Evolutionary conservation across 2,797 vertebrate genomes (phyloP), one percentile per base, ranked within the genome.

Genomic region (Arnoldichthys spilopterus): DNA sequence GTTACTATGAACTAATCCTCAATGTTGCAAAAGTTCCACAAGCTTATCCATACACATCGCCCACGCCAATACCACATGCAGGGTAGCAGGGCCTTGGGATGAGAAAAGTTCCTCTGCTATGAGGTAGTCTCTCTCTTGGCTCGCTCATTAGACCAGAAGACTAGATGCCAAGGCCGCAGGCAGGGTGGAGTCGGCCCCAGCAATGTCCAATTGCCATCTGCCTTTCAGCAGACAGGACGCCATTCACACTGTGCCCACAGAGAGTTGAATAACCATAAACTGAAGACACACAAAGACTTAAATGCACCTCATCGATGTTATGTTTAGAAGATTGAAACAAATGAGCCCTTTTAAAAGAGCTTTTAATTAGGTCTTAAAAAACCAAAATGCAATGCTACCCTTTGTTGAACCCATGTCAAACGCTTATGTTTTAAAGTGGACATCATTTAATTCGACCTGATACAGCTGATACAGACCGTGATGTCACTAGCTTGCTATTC

Each of bases 141-240:
- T 79, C 66, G 62, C 72, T 64, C 59, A 74, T 69, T 74, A 79
- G 45, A 2, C 64, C 71, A 74, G 77, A 74, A 28, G 68, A 72
- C 3, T 37, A 49, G 45, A 63, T 32, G 43, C 30, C 22, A 67
- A 59, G 74, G 34, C 47, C 6, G 2, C 40, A 67, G 37, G 37
- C 76, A 72, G 69, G 71, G 62, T 68, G 70, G 77, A 74, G 71
- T 18, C 1, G 30, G 49, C 49, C 70, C 24, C 37, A 20, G n/a
- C 62, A 64, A 40, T 4, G 18, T 64, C 62, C 62, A 12, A 40
- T 6, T 32, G 16, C 58, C 58, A 58, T 34, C 30, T 16, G 26
- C 49, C 49, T 37, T 43, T 73, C 40, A 61, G 58, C 28, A 61
- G 28, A 30, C 13, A 59, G 24, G 56, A 59, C 56, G 22, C 22